Conservation (phyloP, 2,113 vertebrate genomes). For the Lathamus discolor region DNA sequence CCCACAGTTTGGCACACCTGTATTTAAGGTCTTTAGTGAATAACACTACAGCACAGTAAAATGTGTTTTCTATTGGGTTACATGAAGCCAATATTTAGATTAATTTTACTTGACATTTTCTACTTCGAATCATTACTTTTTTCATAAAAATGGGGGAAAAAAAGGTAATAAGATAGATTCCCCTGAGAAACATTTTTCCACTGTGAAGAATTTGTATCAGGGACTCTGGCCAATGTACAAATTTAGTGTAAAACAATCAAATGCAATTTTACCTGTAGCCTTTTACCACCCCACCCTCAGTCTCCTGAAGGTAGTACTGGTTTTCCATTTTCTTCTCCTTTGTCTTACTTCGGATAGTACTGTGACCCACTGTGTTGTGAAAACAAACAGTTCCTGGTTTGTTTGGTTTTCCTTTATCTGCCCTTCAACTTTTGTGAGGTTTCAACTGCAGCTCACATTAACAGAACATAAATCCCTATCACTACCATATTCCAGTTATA, state of each 20-base stretch:
- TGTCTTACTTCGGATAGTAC: background rate
- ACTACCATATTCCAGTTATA: background rate
- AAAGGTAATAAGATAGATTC: conserved; percentile 35
- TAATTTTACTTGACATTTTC: conserved; percentile 57
- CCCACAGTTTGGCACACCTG: conserved; percentile 18
- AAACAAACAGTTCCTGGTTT: background rate
- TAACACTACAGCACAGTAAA: conserved; percentile 1
- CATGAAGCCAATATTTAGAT: background rate
- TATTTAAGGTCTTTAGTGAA: conserved; percentile 34
- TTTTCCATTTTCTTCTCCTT: background rate
- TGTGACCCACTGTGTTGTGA: background rate
- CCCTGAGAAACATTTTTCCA: conserved; percentile 44
- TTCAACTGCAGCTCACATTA: background rate
- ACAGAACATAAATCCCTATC: background rate
- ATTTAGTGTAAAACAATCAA: background rate
- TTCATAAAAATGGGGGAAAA: conserved; percentile 42
- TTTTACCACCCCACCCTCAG: background rate
- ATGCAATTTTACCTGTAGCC: background rate
- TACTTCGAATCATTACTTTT: conserved; percentile 48
- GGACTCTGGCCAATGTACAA: conserved; percentile 9
- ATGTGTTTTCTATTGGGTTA: conserved; percentile 62
- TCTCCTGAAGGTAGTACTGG: background rate
- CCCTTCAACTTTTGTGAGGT: background rate
- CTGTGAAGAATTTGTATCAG: conserved; percentile 30
- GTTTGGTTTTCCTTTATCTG: background rate